phyloP scores from a whole-genome alignment of 92 coral and sea anemone species.

The Parazoanthus swiftii region DNA sequence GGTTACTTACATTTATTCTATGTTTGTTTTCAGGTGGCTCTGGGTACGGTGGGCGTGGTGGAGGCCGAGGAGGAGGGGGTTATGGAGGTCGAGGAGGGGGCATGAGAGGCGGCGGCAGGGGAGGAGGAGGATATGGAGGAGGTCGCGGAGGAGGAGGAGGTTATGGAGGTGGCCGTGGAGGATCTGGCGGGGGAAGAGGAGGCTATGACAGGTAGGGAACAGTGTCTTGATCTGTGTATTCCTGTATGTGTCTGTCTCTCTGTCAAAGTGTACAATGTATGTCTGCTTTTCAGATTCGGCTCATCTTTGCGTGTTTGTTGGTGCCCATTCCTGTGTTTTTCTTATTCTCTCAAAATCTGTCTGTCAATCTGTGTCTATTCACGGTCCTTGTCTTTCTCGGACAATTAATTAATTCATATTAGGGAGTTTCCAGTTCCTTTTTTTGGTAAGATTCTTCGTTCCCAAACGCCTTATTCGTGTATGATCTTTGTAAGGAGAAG shows the following conservation, averaged over 20 bases:
- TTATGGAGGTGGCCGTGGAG: slow-evolving; percentile 47
- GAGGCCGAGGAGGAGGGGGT: slow-evolving; percentile 56
- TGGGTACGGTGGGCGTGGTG: slow-evolving; percentile 39
- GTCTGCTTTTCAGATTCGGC: too few relatives aligned
- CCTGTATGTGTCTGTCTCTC: neutral
- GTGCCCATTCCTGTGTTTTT: too few relatives aligned
- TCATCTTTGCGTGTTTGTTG: too few relatives aligned
- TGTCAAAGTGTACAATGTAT: neutral
- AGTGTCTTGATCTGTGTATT: neutral
- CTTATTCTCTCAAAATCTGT: too few relatives aligned
- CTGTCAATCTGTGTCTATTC: neutral
- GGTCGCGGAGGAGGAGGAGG: slow-evolving; percentile 63
- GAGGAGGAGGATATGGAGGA: slow-evolving; percentile 72
- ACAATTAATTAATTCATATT: too few relatives aligned
- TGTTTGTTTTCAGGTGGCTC: slow-evolving; percentile 27
- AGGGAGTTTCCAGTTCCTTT: neutral
- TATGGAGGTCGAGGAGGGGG: slow-evolving; percentile 66
- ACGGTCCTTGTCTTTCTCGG: neutral
- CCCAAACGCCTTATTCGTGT: neutral
- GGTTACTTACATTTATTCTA: neutral
- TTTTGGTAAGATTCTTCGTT: neutral
- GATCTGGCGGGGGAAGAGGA: slow-evolving; percentile 56
- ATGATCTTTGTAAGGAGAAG: too few relatives aligned
- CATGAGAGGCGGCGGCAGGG: slow-evolving; percentile 64
- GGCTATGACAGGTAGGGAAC: slow-evolving; percentile 60